Evolutionary conservation across 2,113 vertebrate species (phyloP), one percentile per base, ranked within the genome.

Genomic region (Oncorhynchus tshawytscha): DNA sequence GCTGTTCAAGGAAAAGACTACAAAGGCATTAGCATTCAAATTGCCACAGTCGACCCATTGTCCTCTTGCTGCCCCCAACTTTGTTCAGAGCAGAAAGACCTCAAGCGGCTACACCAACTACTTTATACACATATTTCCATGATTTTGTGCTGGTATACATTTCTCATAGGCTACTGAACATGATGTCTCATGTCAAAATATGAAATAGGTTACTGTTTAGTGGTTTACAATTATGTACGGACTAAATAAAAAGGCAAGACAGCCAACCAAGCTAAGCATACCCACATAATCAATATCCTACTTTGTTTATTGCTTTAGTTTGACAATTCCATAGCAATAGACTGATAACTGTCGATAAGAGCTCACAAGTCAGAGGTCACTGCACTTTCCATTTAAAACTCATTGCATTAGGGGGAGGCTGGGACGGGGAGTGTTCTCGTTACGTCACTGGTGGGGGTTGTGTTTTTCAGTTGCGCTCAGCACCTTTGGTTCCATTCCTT

Each of bases 1-100:
- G 18, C 45, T 27, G 71, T 72, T 72, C 27, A 72, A 72, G 71
- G 71, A 72, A 72, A 72, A 27, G 15, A 59, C 51, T 49, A 34
- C 45, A 54, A 7, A 60, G 27, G 2, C 20, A 60, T 72, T 59
- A 31, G 15, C 54, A 72, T 72, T 57, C 29, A 60, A 72, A 72
- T 60, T 62, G 18, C 59, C n/a, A 24, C 59, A 62, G 59, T 62
- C 5, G n/a, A 22, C 22, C 18, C 59, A 62, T 22, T 62, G 59
- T 62, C 59, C 59, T 2, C 7, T 62, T 11, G 59, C n/a, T n/a
- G 18, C 59, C 59, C 18, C 20, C 20, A 20, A 57, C 54, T 45
- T 45, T 22, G 18, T 62, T 62, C 59, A 62, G 16, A 24, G 59
- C 9, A 62, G 59, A 62, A n/a, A 24, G 59, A 62, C 59, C 59